A percentile compares a stretch with the other conserved stretches of the same genome.
These are phyloP conservation scores for Cervus canadensis DNA, from an alignment of 2,113 vertebrate species.

Conservation along the genomic window DNA sequence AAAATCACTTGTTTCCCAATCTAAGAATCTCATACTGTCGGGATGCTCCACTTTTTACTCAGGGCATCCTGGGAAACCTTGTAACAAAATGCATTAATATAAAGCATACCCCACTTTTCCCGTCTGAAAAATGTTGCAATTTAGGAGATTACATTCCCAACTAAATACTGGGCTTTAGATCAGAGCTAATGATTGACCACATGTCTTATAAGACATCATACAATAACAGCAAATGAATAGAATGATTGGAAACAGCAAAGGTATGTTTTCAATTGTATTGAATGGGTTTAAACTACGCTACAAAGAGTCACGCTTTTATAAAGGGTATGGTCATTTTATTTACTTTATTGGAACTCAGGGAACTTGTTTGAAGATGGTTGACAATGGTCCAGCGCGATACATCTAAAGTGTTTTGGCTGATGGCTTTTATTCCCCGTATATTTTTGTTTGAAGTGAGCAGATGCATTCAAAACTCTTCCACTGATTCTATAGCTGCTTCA, in stretches of 20 bases:
- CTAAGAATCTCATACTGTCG: neutral
- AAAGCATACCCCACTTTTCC: neutral
- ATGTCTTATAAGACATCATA: neutral
- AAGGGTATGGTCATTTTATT: constrained; percentile 40
- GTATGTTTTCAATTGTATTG: constrained; percentile 44
- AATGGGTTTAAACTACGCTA: constrained; percentile 19
- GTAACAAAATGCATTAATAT: constrained; percentile 1
- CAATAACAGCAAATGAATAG: neutral
- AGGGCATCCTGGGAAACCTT: neutral
- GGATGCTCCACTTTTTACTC: neutral
- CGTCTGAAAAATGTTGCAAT: neutral
- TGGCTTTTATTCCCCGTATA: neutral
- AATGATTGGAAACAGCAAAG: constrained; percentile 25
- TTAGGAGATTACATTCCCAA: constrained; percentile 14
- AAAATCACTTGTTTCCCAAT: neutral
- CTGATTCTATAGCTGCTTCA: neutral
- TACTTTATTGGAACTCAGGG: constrained; percentile 35
- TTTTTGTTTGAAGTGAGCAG: constrained; percentile 1
- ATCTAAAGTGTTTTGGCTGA: neutral
- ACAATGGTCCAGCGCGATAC: constrained; percentile 11
- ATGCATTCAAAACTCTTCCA: neutral
- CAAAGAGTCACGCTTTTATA: constrained; percentile 44
- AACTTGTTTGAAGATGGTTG: constrained; percentile 39
- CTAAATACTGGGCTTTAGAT: constrained; percentile 6
- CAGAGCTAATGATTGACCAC: neutral